phyloP scores from a whole-genome alignment of 2,888 invertebrate species.

The Drosophila subsilvestris region DNA sequence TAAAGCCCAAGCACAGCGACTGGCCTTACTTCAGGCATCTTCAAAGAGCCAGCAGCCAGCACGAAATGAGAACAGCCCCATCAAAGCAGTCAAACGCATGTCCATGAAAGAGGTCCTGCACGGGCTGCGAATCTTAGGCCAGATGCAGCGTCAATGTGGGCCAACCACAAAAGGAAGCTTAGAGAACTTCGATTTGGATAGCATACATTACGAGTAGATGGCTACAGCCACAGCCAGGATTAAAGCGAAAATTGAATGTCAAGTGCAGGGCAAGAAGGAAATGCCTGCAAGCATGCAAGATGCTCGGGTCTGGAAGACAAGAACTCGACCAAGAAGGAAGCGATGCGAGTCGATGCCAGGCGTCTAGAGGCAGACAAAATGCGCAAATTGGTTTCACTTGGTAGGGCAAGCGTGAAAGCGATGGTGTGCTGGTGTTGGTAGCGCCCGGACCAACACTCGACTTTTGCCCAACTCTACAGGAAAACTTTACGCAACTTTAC shows the following conservation, averaged over 20 bases:
- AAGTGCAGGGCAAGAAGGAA: conserved; percentile 35
- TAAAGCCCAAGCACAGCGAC: background rate
- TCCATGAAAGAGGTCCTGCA: conserved; percentile 38
- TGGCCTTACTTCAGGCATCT: background rate
- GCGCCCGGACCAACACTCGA: background rate
- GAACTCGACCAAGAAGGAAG: conserved; percentile 11
- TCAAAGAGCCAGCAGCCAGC: background rate
- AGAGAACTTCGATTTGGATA: conserved; percentile 27
- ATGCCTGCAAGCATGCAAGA: conserved; percentile 38
- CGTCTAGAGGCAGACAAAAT: conserved; percentile 51
- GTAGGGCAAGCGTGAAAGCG: conserved; percentile 63
- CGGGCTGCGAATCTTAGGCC: background rate
- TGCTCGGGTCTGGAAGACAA: conserved; percentile 6
- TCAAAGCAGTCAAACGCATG: conserved; percentile 32
- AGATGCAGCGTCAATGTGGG: background rate
- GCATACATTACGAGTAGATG: conserved; percentile 21
- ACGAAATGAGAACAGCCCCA: conserved; percentile 7
- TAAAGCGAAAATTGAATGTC: conserved; percentile 44
- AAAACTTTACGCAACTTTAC: conserved; percentile 31
- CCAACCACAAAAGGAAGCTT: conserved; percentile 24
- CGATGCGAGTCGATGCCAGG: conserved; percentile 29
- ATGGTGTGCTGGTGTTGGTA: conserved; percentile 22
- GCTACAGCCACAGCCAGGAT: conserved; percentile 8
- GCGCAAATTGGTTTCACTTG: conserved; percentile 55
- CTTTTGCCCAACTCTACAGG: conserved; percentile 14